phyloP scores from a whole-genome alignment of 92 coral and sea anemone species.

The Desmophyllum pertusum region DNA sequence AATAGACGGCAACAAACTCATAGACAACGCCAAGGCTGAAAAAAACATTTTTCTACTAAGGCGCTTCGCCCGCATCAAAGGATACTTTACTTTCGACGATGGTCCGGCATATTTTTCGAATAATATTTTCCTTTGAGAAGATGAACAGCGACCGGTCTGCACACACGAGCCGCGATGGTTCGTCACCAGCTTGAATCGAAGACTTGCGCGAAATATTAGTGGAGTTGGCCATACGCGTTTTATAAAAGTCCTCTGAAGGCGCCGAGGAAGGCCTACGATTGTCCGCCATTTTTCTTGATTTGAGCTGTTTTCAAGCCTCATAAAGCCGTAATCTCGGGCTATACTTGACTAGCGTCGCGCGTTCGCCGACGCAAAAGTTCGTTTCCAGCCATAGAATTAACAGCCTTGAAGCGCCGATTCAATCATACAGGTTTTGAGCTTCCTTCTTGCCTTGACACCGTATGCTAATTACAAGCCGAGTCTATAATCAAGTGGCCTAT shows the following conservation, averaged over 20 bases:
- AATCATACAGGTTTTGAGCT: constrained; percentile 74
- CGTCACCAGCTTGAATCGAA: constrained; percentile 76
- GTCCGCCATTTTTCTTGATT: constrained; percentile 76
- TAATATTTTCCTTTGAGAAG: constrained; percentile 79
- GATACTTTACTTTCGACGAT: constrained; percentile 97
- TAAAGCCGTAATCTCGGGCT: constrained; percentile 43
- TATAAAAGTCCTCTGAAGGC: constrained; percentile 89
- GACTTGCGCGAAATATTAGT: constrained; percentile 80
- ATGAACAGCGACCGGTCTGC: constrained; percentile 83
- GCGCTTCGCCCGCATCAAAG: constrained; percentile 47
- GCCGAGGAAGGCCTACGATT: constrained; percentile 88
- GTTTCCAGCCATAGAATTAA: constrained; percentile 75
- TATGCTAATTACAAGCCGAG: constrained; percentile 90
- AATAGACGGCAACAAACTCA: constrained; percentile 46
- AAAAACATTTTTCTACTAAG: constrained; percentile 25
- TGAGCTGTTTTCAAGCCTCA: constrained; percentile 50
- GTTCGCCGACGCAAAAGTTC: constrained; percentile 54
- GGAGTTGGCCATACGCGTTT: constrained; percentile 85
- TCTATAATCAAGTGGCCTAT: constrained; percentile 87
- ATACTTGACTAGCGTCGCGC: constrained; percentile 32
- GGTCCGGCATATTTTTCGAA: constrained; percentile 79
- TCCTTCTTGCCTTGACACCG: constrained; percentile 93
- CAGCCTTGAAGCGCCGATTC: constrained; percentile 69
- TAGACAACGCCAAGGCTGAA: constrained; percentile 44
- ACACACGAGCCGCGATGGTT: constrained; percentile 55